These are phyloP conservation scores for Tenthredo distinguenda DNA, from an alignment of 2,888 invertebrate species.

Conservation along the genomic window DNA sequence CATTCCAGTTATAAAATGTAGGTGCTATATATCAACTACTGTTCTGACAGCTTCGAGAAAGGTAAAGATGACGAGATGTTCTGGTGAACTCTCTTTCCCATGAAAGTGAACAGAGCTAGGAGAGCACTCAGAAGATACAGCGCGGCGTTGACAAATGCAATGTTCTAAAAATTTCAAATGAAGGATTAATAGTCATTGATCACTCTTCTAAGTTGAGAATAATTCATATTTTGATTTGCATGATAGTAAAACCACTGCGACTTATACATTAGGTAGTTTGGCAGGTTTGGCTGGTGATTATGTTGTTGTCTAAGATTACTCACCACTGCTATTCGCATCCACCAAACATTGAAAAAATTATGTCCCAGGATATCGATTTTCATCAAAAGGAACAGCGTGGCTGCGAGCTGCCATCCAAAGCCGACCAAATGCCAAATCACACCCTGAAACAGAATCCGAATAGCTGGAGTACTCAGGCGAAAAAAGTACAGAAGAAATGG, in stretches of 20 bases:
- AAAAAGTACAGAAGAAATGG: neutral
- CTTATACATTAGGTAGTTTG: neutral
- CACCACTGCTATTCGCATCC: slow-evolving; percentile 86
- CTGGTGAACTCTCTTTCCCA: slow-evolving; percentile 77
- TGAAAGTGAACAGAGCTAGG: slow-evolving; percentile 88
- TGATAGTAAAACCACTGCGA: neutral
- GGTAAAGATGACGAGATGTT: neutral
- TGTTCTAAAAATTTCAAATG: slow-evolving; percentile 80
- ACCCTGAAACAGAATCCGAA: neutral
- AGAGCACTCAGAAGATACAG: slow-evolving; percentile 89
- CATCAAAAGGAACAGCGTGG: slow-evolving; percentile 84
- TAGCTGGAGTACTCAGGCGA: neutral
- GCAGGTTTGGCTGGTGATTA: no score
- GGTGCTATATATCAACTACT: neutral
- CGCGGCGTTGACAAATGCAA: slow-evolving; percentile 87
- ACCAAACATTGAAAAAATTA: slow-evolving; percentile 79
- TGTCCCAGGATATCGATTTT: slow-evolving; percentile 80
- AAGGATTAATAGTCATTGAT: neutral
- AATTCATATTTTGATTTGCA: neutral
- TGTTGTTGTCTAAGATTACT: slow-evolving; percentile 69
- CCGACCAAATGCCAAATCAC: slow-evolving; percentile 86
- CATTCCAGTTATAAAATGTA: neutral
- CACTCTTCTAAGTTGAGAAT: neutral
- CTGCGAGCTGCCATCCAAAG: slow-evolving; percentile 84
- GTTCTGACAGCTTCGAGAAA: neutral